Evolutionary conservation across 2,888 invertebrate species (phyloP).

Genomic region (Strigamia transsilvanica): DNA sequence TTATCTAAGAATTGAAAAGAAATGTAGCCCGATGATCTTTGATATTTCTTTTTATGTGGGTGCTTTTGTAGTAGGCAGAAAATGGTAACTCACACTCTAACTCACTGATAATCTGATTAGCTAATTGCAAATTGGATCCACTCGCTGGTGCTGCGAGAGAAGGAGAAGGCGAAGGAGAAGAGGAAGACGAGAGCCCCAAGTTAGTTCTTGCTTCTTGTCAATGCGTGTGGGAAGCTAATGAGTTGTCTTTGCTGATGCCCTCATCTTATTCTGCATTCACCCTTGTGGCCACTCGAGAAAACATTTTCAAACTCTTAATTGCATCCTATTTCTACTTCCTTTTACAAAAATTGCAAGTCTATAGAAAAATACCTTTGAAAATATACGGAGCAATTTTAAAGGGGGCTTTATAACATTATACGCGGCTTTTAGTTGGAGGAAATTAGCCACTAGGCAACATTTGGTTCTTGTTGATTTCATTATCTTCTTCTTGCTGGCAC

Average conservation of each 20-base stretch:
- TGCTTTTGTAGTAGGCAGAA: not conserved
- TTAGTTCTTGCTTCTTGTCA: constrained; percentile 31
- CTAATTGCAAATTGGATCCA: constrained; percentile 49
- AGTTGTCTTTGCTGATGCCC: constrained; percentile 36
- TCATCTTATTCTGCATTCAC: constrained; percentile 1
- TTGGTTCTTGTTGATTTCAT: constrained; percentile 43
- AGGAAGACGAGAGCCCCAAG: constrained; percentile 40
- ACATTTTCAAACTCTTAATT: constrained; percentile 14
- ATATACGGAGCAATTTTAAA: constrained; percentile 1
- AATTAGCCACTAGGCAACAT: constrained; percentile 46
- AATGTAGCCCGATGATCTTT: not conserved
- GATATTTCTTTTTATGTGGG: constrained; percentile 10
- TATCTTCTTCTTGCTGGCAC: constrained; percentile 22
- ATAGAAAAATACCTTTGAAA: not conserved
- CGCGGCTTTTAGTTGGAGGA: constrained; percentile 15
- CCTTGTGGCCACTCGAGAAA: constrained; percentile 43
- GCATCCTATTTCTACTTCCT: not conserved
- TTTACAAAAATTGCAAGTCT: not conserved
- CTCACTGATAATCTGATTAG: constrained; percentile 45
- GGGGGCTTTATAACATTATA: not conserved
- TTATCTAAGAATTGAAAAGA: not conserved
- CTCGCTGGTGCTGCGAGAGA: not conserved
- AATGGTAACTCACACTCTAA: constrained; percentile 31
- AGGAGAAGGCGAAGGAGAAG: not conserved
- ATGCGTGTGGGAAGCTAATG: constrained; percentile 31